Evolutionary conservation across 2,888 invertebrate species (phyloP), one percentile per base, ranked within the genome.

Genomic region (Octonoba sinensis): DNA sequence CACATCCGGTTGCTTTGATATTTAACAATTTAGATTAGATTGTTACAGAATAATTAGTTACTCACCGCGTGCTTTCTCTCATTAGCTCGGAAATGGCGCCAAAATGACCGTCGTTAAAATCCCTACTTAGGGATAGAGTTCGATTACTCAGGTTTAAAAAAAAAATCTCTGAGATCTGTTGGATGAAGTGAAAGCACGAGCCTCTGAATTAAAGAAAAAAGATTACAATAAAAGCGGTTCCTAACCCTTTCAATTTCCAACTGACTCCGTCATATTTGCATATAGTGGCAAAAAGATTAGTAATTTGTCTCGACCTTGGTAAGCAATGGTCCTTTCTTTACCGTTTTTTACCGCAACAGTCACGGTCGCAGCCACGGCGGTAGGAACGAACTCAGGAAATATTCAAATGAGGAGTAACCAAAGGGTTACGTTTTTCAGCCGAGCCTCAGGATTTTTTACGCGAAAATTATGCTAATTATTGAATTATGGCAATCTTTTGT

Each of bases 401-500:
- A 77, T 77, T 77, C 69, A 77, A 71, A 77, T 71, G 70, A 70
- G 65, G 56, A 47, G 77, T 77, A 64, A 64, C 77, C 77, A 77
- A 77, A 77, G 77, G 77, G 77, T 77, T 77, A 65, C 54, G 65
- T 66, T 59, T 69, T 66, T 72, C 46, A 62, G 54, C 47, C 57
- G 56, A 47, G 46, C 57, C 65, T 66, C 57, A 46, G 20, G 49
- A 47, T 54, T 22, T 57, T 69, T 77, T 77, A 77, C 70, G 77
- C 71, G 64, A 57, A 59, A 69, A 71, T 77, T 77, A 77, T 77
- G 77, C 77, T 77, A 71, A 77, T 77, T 71, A 77, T 59, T 77
- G 77, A 77, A 27, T 77, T 77, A 77, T 64, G 77, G 65, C 65
- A 27, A 24, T 49, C 47, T n/a, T 72, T 51, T 64, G 64, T 70